phyloP scores from a whole-genome alignment of 2,797 vertebrate genomes.

The Balearica regulorum region DNA sequence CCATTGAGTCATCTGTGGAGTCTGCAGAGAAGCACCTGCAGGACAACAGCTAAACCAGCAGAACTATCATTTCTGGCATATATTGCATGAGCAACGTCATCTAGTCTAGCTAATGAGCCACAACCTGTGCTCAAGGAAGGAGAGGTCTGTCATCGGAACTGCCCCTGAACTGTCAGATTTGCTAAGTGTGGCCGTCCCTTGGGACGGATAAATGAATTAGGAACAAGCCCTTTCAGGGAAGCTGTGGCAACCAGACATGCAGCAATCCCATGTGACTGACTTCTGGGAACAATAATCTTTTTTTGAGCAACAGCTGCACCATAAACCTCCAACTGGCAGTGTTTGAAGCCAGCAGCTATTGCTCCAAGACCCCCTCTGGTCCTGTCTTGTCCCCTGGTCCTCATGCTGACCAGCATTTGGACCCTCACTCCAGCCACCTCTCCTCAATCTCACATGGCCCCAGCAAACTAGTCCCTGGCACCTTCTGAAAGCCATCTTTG shows the following conservation, averaged over 20 bases:
- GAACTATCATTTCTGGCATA: background rate
- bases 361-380: background rate
- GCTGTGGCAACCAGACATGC: background rate
- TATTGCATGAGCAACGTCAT: background rate
- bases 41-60: background rate
- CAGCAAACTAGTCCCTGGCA: background rate
- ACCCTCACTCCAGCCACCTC: background rate
- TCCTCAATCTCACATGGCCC: background rate
- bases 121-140: background rate
- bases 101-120: background rate
- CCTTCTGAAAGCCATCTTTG: background rate
- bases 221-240: background rate
- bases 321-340: background rate
- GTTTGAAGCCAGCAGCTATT: background rate
- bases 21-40: background rate
- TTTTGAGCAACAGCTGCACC: background rate
- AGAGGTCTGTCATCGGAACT: background rate
- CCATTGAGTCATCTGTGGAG: background rate
- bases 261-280: background rate
- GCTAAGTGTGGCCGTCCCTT: background rate
- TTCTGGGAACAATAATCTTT: background rate
- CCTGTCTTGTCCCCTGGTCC: background rate
- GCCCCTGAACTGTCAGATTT: background rate
- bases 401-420: background rate
- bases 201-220: background rate